A percentile compares a stretch with the other conserved stretches of the same genome.
Evolutionary conservation across 2,888 invertebrate genomes (phyloP).

Genomic region (Morpho deidamia): DNA sequence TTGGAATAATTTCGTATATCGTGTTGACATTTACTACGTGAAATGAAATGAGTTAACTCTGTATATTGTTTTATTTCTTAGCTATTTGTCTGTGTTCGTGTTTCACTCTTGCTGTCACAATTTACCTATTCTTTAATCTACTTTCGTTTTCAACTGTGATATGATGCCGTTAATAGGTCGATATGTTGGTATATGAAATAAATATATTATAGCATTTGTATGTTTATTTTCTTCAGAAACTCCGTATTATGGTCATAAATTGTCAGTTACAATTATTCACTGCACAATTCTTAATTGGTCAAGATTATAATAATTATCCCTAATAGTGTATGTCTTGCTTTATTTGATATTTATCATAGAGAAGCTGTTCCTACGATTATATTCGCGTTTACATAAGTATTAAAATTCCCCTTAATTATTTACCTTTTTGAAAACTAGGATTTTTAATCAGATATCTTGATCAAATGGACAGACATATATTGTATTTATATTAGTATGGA

Average conservation of each 20-base stretch:
- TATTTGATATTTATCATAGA: neutral
- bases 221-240: constrained; percentile 4
- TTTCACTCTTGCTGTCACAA: constrained; percentile 20
- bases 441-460: no score
- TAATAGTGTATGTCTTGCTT: neutral
- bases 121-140: constrained; percentile 20
- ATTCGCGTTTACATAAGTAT: no score
- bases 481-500: no score
- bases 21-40: constrained; percentile 22
- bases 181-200: constrained; percentile 18
- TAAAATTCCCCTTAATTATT: no score
- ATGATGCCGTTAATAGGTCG: constrained; percentile 12
- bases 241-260: no score
- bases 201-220: constrained; percentile 17
- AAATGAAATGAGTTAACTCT: constrained; percentile 34
- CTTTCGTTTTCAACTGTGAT: constrained; percentile 25
- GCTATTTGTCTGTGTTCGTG: constrained; percentile 17
- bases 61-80: constrained; percentile 37
- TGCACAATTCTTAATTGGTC: no score
- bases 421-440: no score
- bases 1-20: constrained; percentile 33
- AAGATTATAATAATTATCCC: no score
- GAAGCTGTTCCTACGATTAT: no score
- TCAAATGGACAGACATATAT: no score
- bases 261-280: no score